Evolutionary conservation across 2,797 vertebrate genomes (phyloP), one percentile per base, ranked within the genome.

Genomic region (Spinus olivaceus): DNA sequence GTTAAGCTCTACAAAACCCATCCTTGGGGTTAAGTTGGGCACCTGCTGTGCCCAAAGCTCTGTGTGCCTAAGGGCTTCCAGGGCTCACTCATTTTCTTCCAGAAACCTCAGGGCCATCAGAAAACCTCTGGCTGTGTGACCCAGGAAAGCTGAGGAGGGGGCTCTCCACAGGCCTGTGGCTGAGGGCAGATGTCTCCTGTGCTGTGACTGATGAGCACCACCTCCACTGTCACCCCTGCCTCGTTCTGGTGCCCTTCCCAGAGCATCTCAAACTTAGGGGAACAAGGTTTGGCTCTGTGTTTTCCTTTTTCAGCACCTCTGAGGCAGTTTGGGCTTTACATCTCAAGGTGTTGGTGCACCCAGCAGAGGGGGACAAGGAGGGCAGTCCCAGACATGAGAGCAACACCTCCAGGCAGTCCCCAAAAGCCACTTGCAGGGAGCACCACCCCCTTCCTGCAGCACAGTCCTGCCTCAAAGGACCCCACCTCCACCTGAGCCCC

Each of bases 141-240:
- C 53, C 71, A 66, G 72, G 32, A 97, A 96, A 85, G 98, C 98
- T 21, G 80, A 86, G 13, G 93, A 95, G 4, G 77, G 69, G 44
- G 87, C 73, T 79, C 97, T 99, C 70, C 96, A 95, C 92, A 94
- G 98, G 18, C 98, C 98, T 98, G 46, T 98, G 98, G 98, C 65
- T 98, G 41, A 98, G 98, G 20, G 98, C 98, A 11, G 98, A 98
- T 78, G 96, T 98, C 79, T 81, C 61, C n/a, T 14, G 61, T 11
- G 61, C 39, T 70, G 44, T 44, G 61, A 50, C 12, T 1, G 49
- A 59, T 27, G 33, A 37, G 59, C 4, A 28, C 28, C 46, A 8
- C 10, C 35, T n/a, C 53, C 32, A 33, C 39, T 3, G 0, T 47
- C 79, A 50, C 35, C 37, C 2, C 2, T 19, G 44, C 57, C 56